phyloP scores from a whole-genome alignment of 2,797 vertebrate genomes.

The Leucoraja ocellata region DNA sequence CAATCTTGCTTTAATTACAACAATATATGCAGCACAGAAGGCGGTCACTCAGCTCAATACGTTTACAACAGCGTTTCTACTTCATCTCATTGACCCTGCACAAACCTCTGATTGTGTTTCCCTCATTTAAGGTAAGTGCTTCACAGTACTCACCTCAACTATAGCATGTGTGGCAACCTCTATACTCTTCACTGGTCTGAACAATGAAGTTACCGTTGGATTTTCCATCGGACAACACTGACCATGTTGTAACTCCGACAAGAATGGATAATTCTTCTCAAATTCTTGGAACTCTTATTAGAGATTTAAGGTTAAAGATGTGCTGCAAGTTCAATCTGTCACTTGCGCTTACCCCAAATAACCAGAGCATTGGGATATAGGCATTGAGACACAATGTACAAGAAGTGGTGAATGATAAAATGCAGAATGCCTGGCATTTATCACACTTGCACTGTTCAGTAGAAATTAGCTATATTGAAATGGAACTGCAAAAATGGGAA shows the following conservation, averaged over 20 bases:
- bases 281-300: background rate
- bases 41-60: background rate
- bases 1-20: background rate
- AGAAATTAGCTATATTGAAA: background rate
- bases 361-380: background rate
- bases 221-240: background rate
- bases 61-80: background rate
- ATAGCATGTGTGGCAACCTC: background rate
- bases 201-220: background rate
- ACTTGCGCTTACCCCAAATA: background rate
- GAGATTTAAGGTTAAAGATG: background rate
- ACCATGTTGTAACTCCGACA: background rate
- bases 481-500: background rate
- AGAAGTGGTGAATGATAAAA: background rate
- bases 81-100: background rate
- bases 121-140: background rate
- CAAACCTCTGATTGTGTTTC: background rate
- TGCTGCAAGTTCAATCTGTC: background rate
- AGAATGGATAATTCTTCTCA: background rate
- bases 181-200: background rate
- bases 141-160: background rate
- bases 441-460: background rate
- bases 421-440: background rate
- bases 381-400: background rate
- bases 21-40: background rate